These are phyloP conservation scores for Alectoris magna DNA, from an alignment of 2,797 vertebrate genomes.

Conservation along the genomic window DNA sequence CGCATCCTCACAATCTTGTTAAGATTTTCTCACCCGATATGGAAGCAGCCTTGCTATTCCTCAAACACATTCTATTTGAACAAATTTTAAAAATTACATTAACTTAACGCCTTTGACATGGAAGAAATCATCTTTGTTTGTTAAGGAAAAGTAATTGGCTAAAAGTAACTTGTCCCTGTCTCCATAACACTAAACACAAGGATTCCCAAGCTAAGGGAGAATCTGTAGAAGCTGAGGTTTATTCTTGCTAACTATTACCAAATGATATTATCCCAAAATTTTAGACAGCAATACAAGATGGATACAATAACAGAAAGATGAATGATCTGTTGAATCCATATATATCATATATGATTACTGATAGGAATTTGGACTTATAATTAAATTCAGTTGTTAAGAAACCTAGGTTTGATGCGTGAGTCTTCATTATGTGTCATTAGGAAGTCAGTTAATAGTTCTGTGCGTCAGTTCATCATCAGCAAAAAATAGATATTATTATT, in stretches of 20 bases:
- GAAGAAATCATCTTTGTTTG: not conserved
- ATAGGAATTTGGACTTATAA: not conserved
- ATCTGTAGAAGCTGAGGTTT: not conserved
- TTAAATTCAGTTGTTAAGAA: not conserved
- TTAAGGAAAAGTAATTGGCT: not conserved
- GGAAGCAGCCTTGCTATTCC: not conserved
- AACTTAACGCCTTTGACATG: not conserved
- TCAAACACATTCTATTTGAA: not conserved
- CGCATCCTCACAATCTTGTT: not conserved
- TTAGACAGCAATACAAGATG: not conserved
- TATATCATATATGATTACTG: not conserved
- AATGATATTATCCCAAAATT: not conserved
- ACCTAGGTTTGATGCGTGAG: not conserved
- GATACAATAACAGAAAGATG: not conserved
- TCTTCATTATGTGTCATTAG: not conserved
- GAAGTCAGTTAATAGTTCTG: not conserved
- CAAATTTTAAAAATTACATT: not conserved
- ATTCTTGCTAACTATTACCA: not conserved
- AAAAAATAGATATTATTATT: not conserved
- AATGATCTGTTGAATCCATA: not conserved
- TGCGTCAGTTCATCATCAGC: not conserved
- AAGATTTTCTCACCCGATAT: not conserved
- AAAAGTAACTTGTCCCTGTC: not conserved
- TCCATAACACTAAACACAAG: not conserved
- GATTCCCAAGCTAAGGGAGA: not conserved